phyloP scores from a whole-genome alignment of 1,140 invertebrate species.

The Heliconius melpomene region DNA sequence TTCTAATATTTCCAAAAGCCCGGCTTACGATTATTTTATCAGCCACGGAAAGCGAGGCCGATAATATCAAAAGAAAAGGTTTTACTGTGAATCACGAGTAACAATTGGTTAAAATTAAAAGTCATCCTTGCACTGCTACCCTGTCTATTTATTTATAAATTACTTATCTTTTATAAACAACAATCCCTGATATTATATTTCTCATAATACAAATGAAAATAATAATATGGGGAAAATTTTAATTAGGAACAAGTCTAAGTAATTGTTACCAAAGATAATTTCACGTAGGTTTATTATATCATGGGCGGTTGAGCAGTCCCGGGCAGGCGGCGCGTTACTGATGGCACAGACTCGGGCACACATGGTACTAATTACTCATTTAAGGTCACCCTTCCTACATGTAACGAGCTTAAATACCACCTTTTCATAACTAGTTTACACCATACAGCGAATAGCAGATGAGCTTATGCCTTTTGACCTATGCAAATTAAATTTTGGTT shows the following conservation, averaged over 20 bases:
- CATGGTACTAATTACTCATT: slow-evolving; percentile 75
- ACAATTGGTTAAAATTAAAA: slow-evolving; percentile 19
- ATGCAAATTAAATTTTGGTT: not conserved
- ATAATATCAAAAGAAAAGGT: slow-evolving; percentile 34
- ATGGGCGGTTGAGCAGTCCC: slow-evolving; percentile 49
- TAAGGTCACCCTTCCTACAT: slow-evolving; percentile 51
- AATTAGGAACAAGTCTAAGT: slow-evolving; percentile 57
- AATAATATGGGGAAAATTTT: slow-evolving; percentile 34
- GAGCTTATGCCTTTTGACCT: slow-evolving; percentile 12
- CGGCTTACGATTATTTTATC: slow-evolving; percentile 41
- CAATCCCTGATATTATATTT: not conserved
- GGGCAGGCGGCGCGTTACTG: slow-evolving; percentile 60
- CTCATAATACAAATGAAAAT: not conserved
- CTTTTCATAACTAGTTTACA: slow-evolving; percentile 40
- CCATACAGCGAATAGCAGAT: slow-evolving; percentile 31
- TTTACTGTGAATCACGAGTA: slow-evolving; percentile 20
- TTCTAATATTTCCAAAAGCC: slow-evolving; percentile 41
- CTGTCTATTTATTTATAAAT: not conserved
- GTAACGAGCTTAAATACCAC: slow-evolving; percentile 47
- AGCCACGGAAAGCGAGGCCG: slow-evolving; percentile 28
- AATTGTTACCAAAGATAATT: slow-evolving; percentile 76
- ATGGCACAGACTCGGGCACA: slow-evolving; percentile 58
- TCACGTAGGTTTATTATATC: slow-evolving; percentile 57
- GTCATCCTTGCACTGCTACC: not conserved
- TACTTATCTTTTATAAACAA: not conserved